Conservation (phyloP, 2,888 invertebrate species). For the Kryphioiulus occultus region DNA sequence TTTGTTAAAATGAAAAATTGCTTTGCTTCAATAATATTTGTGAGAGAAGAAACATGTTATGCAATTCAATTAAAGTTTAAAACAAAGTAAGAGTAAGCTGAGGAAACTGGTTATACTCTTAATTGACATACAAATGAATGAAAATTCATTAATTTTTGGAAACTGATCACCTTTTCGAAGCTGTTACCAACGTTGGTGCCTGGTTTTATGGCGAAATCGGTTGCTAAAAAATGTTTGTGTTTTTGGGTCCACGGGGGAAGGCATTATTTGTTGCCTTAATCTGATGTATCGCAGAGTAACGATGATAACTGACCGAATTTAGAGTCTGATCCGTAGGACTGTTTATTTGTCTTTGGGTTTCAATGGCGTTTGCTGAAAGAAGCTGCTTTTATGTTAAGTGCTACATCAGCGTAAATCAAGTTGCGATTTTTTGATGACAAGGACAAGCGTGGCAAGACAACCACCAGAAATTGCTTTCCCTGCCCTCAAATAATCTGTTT, state of each 20-base stretch:
- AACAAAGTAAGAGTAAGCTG: no score
- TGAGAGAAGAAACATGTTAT: no score
- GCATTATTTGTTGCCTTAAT: background rate
- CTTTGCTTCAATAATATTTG: no score
- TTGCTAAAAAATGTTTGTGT: background rate
- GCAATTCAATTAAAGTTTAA: no score
- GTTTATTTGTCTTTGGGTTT: slow-evolving; percentile 7
- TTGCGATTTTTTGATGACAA: background rate
- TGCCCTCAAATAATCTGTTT: background rate
- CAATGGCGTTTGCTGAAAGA: background rate
- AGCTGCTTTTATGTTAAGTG: slow-evolving; percentile 31
- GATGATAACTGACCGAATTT: slow-evolving; percentile 6
- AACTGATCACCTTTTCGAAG: background rate
- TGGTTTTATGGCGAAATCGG: background rate
- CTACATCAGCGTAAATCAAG: slow-evolving; percentile 2
- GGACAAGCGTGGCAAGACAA: background rate
- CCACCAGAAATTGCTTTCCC: background rate
- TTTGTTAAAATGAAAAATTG: no score
- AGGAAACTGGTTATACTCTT: no score
- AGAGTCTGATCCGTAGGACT: background rate
- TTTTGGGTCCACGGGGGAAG: background rate
- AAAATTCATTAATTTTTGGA: no score
- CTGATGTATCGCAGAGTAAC: background rate
- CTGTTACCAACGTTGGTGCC: background rate
- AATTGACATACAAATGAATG: no score